phyloP scores from a whole-genome alignment of 2,888 invertebrate genomes.

The Tetranychus piercei region DNA sequence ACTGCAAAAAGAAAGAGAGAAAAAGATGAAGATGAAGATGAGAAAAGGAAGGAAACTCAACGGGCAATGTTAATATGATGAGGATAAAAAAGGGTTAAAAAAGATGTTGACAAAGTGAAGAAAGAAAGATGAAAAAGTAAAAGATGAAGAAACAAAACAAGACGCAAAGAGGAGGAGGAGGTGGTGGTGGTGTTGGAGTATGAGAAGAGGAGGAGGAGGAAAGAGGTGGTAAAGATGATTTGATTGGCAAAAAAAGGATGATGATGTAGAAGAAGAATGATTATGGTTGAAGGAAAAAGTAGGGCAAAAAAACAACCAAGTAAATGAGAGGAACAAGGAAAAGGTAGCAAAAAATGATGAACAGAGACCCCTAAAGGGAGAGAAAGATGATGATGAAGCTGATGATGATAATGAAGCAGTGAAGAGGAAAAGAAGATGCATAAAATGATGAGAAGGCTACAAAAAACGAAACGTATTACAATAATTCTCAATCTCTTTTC shows the following conservation, averaged over 20 bases:
- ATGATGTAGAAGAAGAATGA: background rate
- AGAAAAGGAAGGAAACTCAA: background rate
- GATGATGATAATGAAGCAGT: background rate
- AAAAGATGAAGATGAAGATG: background rate
- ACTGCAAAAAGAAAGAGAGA: background rate
- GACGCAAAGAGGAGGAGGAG: background rate
- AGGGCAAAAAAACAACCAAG: background rate
- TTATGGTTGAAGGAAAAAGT: background rate
- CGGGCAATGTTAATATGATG: background rate
- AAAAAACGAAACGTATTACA: background rate
- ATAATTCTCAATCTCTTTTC: background rate
- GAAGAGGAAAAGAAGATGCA: background rate
- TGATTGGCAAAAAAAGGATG: background rate
- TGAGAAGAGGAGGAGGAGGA: background rate
- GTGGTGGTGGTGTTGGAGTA: background rate
- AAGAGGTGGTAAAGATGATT: background rate
- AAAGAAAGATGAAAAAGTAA: background rate
- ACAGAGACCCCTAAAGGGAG: background rate
- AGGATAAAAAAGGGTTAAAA: background rate
- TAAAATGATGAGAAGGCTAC: background rate
- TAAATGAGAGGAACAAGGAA: background rate
- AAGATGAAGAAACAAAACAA: too few species aligned
- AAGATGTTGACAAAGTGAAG: background rate
- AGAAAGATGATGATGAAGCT: background rate
- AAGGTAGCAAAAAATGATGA: background rate